Base-by-base conservation (phyloP, 1,140 invertebrate genomes). In the Ostrea edulis region DNA sequence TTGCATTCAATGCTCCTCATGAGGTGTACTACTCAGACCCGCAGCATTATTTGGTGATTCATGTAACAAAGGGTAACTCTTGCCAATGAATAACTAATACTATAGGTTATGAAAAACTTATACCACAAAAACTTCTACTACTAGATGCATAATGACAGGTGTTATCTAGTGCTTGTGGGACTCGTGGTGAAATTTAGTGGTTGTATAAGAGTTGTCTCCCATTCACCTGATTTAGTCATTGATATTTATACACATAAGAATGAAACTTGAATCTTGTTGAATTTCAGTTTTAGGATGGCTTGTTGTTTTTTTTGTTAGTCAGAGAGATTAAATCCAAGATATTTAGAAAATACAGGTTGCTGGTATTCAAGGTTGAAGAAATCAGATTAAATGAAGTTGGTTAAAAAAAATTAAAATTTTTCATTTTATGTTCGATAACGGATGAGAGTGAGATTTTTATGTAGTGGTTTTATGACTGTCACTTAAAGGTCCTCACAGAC, bases 381-480 rank as follows among this genome's bases (percentile, higher is more conserved):
- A 62, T 62, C 17, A n/a, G 17, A 62, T 62, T 17, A 20, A 62
- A 58, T 20, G 2, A 20, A 20, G 7, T 62, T 20, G 5, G 5
- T 5, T 44, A 14, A 62, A 62, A 62, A 14, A 17, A 20, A 20
- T 62, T 14, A n/a, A 62, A 62, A 14, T 77, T 14, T 29, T 44
- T 44, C 68, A 77, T 77, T 77, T 29, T 25, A 77, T 29, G 68
- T 29, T 14, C 35, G 22, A 29, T 12, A 35, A 77, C 68, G 29
- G 68, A 77, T 77, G 68, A 77, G 25, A 29, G n/a, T 20, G 25
- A 77, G 25, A 35, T 29, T 77, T 77, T 77, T 77, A 77, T 29
- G 68, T 29, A 9, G 22, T 77, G 25, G 22, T 77, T 77, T 77
- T 77, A 77, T 44, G 68, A 77, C 68, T 77, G 29, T 77, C 68